These are phyloP conservation scores for Lucilia cuprina DNA, from an alignment of 1,140 invertebrate genomes.

Conservation along the genomic window DNA sequence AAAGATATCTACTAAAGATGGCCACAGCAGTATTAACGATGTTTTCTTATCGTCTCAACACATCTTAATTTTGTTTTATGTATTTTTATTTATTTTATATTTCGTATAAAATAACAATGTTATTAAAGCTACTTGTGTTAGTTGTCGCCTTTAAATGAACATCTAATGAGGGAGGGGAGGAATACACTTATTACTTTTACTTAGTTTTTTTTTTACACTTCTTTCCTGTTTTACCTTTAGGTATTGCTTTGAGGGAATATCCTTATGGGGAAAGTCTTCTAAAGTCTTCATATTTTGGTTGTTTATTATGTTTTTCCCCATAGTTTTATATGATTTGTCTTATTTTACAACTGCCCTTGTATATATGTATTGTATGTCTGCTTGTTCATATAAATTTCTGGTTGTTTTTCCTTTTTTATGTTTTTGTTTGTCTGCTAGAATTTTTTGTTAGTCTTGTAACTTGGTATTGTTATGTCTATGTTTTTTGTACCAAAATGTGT, in stretches of 20 bases:
- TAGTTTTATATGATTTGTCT: not conserved
- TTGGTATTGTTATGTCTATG: not conserved
- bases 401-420: not conserved
- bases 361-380: not conserved
- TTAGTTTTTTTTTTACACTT: not conserved
- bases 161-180: no score
- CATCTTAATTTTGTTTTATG: not conserved
- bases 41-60: not conserved
- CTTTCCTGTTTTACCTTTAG: no score
- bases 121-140: no score
- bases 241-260: not conserved
- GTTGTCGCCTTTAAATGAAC: no score
- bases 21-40: not conserved
- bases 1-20: no score
- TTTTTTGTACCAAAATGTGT: not conserved
- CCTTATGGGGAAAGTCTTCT: not conserved
- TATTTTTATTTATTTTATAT: not conserved
- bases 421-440: not conserved
- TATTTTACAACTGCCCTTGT: not conserved
- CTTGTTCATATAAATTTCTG: not conserved
- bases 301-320: not conserved
- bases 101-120: no score
- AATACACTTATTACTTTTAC: not conserved
- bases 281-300: not conserved
- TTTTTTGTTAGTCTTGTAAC: not conserved